Base-by-base conservation (phyloP, 2,797 vertebrate genomes). In the Cossypha caffra region DNA sequence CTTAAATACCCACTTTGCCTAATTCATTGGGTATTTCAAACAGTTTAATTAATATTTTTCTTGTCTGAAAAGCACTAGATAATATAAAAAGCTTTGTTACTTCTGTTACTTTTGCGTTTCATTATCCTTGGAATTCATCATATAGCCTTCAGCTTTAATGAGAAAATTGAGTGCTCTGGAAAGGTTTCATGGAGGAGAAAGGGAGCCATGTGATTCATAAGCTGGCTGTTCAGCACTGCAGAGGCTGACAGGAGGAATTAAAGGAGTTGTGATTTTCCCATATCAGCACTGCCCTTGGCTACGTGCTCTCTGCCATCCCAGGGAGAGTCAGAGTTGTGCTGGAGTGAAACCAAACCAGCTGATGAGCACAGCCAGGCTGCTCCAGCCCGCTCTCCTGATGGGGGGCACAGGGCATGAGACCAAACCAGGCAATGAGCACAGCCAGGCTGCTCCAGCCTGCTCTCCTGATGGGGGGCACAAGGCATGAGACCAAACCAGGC, bases 31-130 rank as follows among this genome's bases (percentile, higher is more conserved):
- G 24, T 51, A 88, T 93, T 89, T 88, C n/a, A 75, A 81, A 90
- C 47, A 37, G 42, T 88, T 92, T 80, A 85, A 94, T 93, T 92
- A 96, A 88, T 93, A 90, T 13, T 73, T 89, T 91, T 88, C 52
- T 59, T 91, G 78, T 42, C 40, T 86, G 85, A 88, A 95, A 95
- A 88, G 48, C 48, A 76, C 19, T 42, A 72, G 64, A 66, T 91
- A 90, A 72, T 88, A 84, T 38, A 86, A 90, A 91, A 91, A 73
- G 19, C 79, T 66, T 88, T 73, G 45, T 78, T 96, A 59, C 55
- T 93, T 91, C 61, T 90, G 26, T 81, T 90, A 45, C 50, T 86
- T 83, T 90, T 75, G 43, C 11, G 16, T 94, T 88, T 80, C 72
- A 52, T 93, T 92, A 83, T 93, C 62, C 31, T 75, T 80, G 68